Evolutionary conservation across 2,113 vertebrate species (phyloP), one percentile per base, ranked within the genome.

Genomic region (Epinephelus cyanopodus): DNA sequence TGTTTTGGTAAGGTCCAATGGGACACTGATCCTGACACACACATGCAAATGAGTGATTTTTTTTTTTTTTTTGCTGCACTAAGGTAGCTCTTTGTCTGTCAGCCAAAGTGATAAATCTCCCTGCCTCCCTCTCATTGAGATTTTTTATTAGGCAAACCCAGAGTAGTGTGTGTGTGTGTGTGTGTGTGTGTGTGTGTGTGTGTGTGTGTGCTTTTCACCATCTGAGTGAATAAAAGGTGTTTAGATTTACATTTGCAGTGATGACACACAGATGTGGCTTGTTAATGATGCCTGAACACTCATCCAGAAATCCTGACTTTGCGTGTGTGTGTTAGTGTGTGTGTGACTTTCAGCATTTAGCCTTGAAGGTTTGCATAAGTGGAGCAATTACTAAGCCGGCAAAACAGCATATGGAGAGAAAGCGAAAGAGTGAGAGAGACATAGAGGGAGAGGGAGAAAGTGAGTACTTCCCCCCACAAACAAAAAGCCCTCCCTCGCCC

Each of bases 351-450:
- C 21, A 68, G 64, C 83, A 56, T 79, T 83, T 79, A 81, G 71
- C 84, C 86, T 85, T 57, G 33, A 67, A 89, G 85, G 74, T 85
- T 79, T 85, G 79, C 25, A 45, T 86, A 71, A 89, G 56, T 84
- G 77, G 80, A 89, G 81, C 60, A 80, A 80, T 85, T 87, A 79
- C 76, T 63, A 81, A 53, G 45, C 47, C 6, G 37, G 57, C 82
- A 79, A 79, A 84, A 86, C 87, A 89, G 74, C 85, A 87, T 84
- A 84, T 82, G 82, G 82, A 74, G 19, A 52, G 54, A 27, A 57
- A 58, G n/a, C 60, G 39, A 48, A 25, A 61, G 42, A 61, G 39
- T 14, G 57, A 23, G 71, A 15, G 33, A 61, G 63, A 25, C 62
- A 15, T 21, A 48, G 47, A 66, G 5, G 1, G 48, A 2, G 25